These are phyloP conservation scores for Mnemiopsis leidyi DNA, from an alignment of 37 sponge, comb jelly and placozoan species.

Conservation along the genomic window DNA sequence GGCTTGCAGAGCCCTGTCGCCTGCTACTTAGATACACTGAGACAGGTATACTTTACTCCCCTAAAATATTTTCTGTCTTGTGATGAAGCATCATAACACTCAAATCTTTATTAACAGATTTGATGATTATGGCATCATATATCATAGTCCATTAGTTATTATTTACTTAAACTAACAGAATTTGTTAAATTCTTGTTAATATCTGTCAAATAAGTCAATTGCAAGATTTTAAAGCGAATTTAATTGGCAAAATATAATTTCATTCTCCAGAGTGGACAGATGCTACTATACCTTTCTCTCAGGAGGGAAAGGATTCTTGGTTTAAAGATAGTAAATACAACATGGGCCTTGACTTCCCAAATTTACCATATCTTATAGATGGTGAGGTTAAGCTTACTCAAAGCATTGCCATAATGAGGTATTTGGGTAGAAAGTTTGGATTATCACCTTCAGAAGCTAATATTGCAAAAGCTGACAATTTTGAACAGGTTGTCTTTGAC, in stretches of 20 bases:
- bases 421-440: constrained; percentile 50
- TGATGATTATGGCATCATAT: too few species aligned
- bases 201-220: too few species aligned
- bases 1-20: not conserved
- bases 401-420: constrained; percentile 16
- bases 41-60: too few species aligned
- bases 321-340: not conserved
- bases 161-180: too few species aligned
- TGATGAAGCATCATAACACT: too few species aligned
- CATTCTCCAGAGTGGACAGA: constrained; percentile 15
- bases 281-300: not conserved
- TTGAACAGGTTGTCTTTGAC: not conserved
- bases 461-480: not conserved
- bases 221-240: too few species aligned
- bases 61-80: too few species aligned
- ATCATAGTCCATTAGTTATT: too few species aligned
- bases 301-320: not conserved
- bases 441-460: not conserved
- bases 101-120: too few species aligned
- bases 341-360: constrained; percentile 47
- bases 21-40: not conserved
- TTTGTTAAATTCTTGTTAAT: too few species aligned
- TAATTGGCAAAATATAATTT: too few species aligned
- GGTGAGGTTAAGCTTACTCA: constrained; percentile 57
- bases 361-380: constrained; percentile 31